These are phyloP conservation scores for Drosophila borealis DNA, from an alignment of 2,888 invertebrate genomes.

Conservation along the genomic window DNA sequence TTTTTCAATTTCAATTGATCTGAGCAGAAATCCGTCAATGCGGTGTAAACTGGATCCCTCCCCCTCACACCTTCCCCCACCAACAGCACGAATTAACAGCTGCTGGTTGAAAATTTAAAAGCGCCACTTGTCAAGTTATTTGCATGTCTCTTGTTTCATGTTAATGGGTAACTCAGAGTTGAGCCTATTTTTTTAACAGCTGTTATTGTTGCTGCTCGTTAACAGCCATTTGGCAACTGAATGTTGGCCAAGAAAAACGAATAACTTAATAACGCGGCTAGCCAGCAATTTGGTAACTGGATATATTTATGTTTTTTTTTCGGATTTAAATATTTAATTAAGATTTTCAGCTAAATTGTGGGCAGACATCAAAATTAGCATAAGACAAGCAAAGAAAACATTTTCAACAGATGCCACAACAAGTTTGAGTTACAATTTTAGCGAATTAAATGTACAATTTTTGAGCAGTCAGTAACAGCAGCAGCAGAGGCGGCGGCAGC, in stretches of 20 bases:
- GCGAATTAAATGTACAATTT: slow-evolving; percentile 6
- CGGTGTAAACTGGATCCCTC: slow-evolving; percentile 4
- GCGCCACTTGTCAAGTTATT: slow-evolving; percentile 28
- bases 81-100: slow-evolving; percentile 31
- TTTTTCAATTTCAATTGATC: slow-evolving; percentile 37
- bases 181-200: slow-evolving; percentile 8
- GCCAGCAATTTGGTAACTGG: slow-evolving; percentile 43
- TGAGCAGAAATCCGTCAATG: slow-evolving; percentile 15
- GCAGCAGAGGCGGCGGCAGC: neutral
- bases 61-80: neutral
- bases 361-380: slow-evolving; percentile 42
- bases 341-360: slow-evolving; percentile 24
- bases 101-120: slow-evolving; percentile 20
- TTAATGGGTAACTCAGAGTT: slow-evolving; percentile 22
- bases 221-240: slow-evolving; percentile 52
- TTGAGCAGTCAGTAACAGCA: neutral
- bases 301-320: slow-evolving; percentile 19
- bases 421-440: slow-evolving; percentile 22
- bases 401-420: slow-evolving; percentile 45
- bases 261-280: slow-evolving; percentile 48
- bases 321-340: slow-evolving; percentile 65
- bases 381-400: slow-evolving; percentile 26
- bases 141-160: slow-evolving; percentile 15
- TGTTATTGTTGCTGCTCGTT: slow-evolving; percentile 29
- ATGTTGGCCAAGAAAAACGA: slow-evolving; percentile 45